Evolutionary conservation across 2,888 invertebrate species (phyloP), one percentile per base, ranked within the genome.

Genomic region (Andrena dorsata): DNA sequence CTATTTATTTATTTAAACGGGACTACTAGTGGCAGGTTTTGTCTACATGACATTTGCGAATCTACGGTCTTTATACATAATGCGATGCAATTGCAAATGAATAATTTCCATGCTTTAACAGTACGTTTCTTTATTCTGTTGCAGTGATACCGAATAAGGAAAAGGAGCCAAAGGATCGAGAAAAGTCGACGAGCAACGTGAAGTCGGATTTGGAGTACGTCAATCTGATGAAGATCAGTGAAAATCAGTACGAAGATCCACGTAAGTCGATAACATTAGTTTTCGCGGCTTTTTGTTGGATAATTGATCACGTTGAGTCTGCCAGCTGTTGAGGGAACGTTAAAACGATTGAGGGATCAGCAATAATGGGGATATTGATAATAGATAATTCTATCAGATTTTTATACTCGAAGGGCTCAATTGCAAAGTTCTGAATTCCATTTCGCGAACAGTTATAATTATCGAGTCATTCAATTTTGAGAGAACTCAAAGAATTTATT

Each of bases 211-310:
- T 95, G 70, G 95, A 95, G 89, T 95, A 94, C 89, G 94, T 96
- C 0, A 95, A 94, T 80, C 95, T 96, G 16, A 91, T 94, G 76
- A 96, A 96, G 92, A 94, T 95, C 74, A 95, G 95, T 86, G 95
- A 91, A 60, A 93, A 93, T 84, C 90, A 91, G 63, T 93, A 95
- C 90, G 95, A 95, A 77, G 95, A 95, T 90, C 90, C 92, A 60
- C 82, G 94, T 94, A 86, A 93, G 93, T 92, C 26, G 10, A 58
- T 32, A 23, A 30, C 0, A 23, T 28, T 26, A 28, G 16, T 16
- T 16, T 41, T 16, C 6, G 28, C 51, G 51, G n/a, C n/a, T 20
- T 1, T 26, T 58, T 49, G 2, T 5, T 30, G 20, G 20, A 60
- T 30, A 30, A 69, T 60, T 32, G 23, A 60, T 75, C 30, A 10